These are phyloP conservation scores for Drosophila ogumai DNA, from an alignment of 1,140 invertebrate species.

Conservation along the genomic window DNA sequence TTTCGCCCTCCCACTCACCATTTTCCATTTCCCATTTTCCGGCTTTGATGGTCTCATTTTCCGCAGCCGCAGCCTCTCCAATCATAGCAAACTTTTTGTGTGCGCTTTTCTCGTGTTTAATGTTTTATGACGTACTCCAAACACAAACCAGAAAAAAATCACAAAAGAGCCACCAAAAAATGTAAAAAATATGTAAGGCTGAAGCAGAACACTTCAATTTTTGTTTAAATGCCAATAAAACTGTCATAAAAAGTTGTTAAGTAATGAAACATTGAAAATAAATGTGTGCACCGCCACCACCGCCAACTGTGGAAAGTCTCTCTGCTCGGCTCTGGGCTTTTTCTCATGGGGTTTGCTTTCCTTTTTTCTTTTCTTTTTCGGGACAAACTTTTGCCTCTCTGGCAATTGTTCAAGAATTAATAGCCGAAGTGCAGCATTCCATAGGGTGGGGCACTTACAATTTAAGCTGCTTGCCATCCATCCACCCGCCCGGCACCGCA, in stretches of 20 bases:
- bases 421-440: constrained; percentile 49
- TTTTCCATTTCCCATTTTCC: constrained; percentile 22
- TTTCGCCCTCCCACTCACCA: not conserved
- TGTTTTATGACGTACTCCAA: constrained; percentile 52
- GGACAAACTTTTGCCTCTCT: constrained; percentile 68
- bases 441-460: constrained; percentile 51
- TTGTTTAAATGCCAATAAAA: constrained; percentile 76
- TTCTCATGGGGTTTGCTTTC: constrained; percentile 4
- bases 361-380: constrained; percentile 6
- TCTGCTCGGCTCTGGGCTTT: not conserved
- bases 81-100: constrained; percentile 49
- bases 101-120: constrained; percentile 48
- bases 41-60: constrained; percentile 49
- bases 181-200: constrained; percentile 40
- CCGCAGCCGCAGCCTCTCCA: constrained; percentile 38
- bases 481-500: constrained; percentile 4
- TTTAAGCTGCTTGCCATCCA: constrained; percentile 40
- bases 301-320: constrained; percentile 21
- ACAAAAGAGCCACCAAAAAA: constrained; percentile 7
- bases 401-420: constrained; percentile 61
- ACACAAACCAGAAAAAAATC: not conserved
- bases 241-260: constrained; percentile 82
- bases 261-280: constrained; percentile 78
- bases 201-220: constrained; percentile 49
- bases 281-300: constrained; percentile 48